Percentiles rank a stretch among this genome's conserved stretches.
Conservation (phyloP, 2,113 vertebrate genomes). For the Ptilorrhoa leucosticta region DNA sequence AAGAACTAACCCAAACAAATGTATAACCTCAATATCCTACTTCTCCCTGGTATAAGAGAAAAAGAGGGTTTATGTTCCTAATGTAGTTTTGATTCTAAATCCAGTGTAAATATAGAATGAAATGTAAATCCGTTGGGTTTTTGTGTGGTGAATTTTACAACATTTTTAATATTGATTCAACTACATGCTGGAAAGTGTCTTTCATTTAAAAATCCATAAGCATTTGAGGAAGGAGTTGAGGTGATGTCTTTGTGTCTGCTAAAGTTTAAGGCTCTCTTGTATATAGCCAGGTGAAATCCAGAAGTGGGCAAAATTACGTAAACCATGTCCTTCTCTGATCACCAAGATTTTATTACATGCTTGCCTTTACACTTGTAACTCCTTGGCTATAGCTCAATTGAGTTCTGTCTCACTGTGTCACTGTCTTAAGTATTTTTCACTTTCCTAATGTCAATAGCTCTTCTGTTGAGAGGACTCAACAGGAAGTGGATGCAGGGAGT, state of each 20-base stretch:
- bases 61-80: neutral
- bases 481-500: slow-evolving; percentile 56
- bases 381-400: slow-evolving; percentile 24
- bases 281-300: neutral
- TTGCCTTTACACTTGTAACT: neutral
- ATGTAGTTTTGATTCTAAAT: slow-evolving; percentile 23
- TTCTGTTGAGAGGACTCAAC: slow-evolving; percentile 65
- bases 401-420: neutral
- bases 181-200: neutral
- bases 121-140: slow-evolving; percentile 3
- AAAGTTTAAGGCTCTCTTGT: neutral
- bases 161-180: slow-evolving; percentile 32
- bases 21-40: neutral
- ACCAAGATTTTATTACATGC: neutral
- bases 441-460: slow-evolving; percentile 60
- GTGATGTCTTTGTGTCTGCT: neutral
- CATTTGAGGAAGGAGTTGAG: neutral
- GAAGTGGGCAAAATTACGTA: neutral
- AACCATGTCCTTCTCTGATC: neutral
- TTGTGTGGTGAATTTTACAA: slow-evolving; percentile 9
- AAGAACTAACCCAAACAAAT: slow-evolving; percentile 19
- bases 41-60: neutral
- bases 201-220: slow-evolving; percentile 22
- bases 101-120: slow-evolving; percentile 28
- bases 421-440: slow-evolving; percentile 58